These are phyloP conservation scores for Chymomyza fuscimana DNA, from an alignment of 2,888 invertebrate species.

Conservation along the genomic window DNA sequence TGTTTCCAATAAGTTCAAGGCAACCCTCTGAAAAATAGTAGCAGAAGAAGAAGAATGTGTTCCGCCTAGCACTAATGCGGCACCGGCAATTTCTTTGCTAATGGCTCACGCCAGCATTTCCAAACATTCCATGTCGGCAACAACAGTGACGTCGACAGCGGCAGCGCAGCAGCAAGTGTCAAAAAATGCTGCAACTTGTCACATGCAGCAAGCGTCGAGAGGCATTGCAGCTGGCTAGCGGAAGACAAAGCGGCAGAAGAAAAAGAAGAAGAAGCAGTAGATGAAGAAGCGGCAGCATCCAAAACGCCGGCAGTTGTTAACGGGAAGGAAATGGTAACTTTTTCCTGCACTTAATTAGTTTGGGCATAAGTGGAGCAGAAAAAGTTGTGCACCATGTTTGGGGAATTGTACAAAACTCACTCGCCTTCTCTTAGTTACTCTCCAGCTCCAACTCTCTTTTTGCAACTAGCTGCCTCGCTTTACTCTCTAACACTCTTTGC, in stretches of 20 bases:
- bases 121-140: background rate
- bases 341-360: slow-evolving; percentile 75
- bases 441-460: slow-evolving; percentile 1
- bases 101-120: background rate
- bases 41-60: slow-evolving; percentile 43
- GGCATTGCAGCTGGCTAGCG: slow-evolving; percentile 33
- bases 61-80: slow-evolving; percentile 40
- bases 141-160: background rate
- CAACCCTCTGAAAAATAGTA: background rate
- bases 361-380: slow-evolving; percentile 75
- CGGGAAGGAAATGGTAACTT: slow-evolving; percentile 71
- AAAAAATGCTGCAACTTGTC: slow-evolving; percentile 66
- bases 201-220: slow-evolving; percentile 32
- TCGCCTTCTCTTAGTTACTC: background rate
- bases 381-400: slow-evolving; percentile 52
- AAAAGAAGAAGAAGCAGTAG: slow-evolving; percentile 23
- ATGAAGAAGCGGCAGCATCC: slow-evolving; percentile 9
- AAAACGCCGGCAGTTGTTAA: slow-evolving; percentile 48
- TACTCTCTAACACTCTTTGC: too few species aligned
- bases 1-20: background rate
- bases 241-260: slow-evolving; percentile 4
- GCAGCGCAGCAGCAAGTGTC: slow-evolving; percentile 28
- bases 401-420: slow-evolving; percentile 9
- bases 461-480: too few species aligned
- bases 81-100: slow-evolving; percentile 12